phyloP scores from a whole-genome alignment of 2,888 invertebrate genomes.

The Sepioteuthis lessoniana region DNA sequence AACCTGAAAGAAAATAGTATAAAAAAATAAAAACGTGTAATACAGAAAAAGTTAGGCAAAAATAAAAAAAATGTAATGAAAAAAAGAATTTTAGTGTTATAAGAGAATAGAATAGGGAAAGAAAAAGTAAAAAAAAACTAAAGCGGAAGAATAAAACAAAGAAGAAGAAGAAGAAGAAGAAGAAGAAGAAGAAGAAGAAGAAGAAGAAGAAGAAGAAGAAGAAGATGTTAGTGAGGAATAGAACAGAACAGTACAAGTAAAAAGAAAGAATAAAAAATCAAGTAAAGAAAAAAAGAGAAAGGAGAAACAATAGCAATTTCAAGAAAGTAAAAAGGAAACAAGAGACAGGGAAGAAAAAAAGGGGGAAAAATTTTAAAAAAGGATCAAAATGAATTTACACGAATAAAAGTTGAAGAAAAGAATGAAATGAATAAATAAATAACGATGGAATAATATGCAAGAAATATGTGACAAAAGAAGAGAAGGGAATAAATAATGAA shows the following conservation, averaged over 20 bases:
- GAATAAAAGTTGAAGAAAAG: background rate
- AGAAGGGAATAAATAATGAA: background rate
- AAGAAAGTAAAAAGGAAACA: background rate
- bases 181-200: background rate
- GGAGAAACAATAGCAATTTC: accelerated
- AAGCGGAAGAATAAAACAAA: too few relatives aligned
- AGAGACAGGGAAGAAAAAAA: background rate
- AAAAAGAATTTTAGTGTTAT: too few relatives aligned
- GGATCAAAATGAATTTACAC: too few relatives aligned
- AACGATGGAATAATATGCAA: background rate
- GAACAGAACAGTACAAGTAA: background rate
- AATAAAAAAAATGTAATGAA: too few relatives aligned
- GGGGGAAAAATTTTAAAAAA: background rate
- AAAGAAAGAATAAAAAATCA: background rate
- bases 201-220: background rate
- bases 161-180: too few relatives aligned
- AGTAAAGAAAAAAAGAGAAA: too few relatives aligned
- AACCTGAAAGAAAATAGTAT: too few relatives aligned
- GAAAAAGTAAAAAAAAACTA: too few relatives aligned
- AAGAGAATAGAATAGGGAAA: too few relatives aligned
- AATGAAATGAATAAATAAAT: background rate
- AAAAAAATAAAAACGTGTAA: too few relatives aligned
- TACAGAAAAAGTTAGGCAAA: too few relatives aligned
- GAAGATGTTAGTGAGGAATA: background rate
- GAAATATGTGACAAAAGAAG: background rate